These are phyloP conservation scores for Papilio machaon DNA, from an alignment of 1,140 invertebrate species.

Conservation along the genomic window DNA sequence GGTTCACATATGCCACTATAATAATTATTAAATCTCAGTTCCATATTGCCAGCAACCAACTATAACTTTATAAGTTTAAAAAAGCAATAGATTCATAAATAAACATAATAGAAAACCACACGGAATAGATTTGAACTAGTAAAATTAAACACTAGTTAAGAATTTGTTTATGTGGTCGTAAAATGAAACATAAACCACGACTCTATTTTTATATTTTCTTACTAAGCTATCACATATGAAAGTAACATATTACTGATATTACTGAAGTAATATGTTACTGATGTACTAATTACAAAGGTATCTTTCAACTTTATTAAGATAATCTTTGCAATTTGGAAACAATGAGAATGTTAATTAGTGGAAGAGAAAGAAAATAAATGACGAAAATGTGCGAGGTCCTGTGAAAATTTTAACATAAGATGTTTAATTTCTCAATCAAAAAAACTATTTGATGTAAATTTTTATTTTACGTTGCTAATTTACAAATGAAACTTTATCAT, in stretches of 20 bases:
- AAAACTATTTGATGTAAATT: not conserved
- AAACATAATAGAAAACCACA: too few relatives aligned
- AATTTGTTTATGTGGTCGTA: too few relatives aligned
- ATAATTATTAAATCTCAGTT: conserved; percentile 32
- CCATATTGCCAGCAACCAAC: too few relatives aligned
- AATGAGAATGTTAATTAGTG: not conserved
- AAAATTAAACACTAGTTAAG: too few relatives aligned
- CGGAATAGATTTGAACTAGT: too few relatives aligned
- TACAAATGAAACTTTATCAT: not conserved
- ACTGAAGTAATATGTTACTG: too few relatives aligned
- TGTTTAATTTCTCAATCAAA: not conserved
- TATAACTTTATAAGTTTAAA: too few relatives aligned
- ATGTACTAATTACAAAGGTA: too few relatives aligned
- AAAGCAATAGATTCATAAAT: too few relatives aligned
- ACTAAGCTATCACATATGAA: not conserved
- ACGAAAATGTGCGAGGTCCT: not conserved
- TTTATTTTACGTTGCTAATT: not conserved
- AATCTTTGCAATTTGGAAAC: not conserved
- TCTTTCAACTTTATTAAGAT: too few relatives aligned
- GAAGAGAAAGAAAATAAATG: not conserved
- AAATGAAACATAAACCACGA: too few relatives aligned
- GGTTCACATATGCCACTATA: conserved; percentile 96
- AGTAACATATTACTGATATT: not conserved
- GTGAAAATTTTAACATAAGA: not conserved
- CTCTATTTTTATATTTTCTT: not conserved